phyloP scores from a whole-genome alignment of 2,113 vertebrate genomes.

The Hippocampus barbouri region DNA sequence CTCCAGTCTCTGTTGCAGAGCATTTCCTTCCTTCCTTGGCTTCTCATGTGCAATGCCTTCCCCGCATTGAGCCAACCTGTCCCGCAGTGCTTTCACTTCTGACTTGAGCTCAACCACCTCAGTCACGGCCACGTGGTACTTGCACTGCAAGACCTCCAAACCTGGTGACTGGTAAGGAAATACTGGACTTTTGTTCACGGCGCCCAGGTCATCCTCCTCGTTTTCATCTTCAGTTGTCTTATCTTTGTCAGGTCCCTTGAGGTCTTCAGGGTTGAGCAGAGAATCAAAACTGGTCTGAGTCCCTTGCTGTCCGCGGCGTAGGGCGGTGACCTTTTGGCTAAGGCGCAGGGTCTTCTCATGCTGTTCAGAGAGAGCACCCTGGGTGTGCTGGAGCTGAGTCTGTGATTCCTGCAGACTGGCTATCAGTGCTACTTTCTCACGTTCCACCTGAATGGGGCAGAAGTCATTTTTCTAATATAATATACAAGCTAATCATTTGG shows the following conservation, averaged over 20 bases:
- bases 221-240: slow-evolving; percentile 49
- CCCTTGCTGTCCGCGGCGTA: slow-evolving; percentile 76
- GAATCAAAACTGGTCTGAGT: slow-evolving; percentile 40
- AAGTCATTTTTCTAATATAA: not conserved
- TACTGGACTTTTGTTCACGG: slow-evolving; percentile 28
- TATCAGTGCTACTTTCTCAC: slow-evolving; percentile 84
- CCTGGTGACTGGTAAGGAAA: slow-evolving; percentile 78
- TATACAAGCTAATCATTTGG: not conserved
- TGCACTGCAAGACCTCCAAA: slow-evolving; percentile 91
- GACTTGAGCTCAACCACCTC: slow-evolving; percentile 94
- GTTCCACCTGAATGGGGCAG: slow-evolving; percentile 79
- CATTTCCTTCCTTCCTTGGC: slow-evolving; percentile 62
- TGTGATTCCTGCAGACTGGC: slow-evolving; percentile 89
- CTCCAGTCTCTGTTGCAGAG: slow-evolving; percentile 77
- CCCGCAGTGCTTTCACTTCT: slow-evolving; percentile 86
- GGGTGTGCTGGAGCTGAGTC: slow-evolving; percentile 87
- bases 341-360: slow-evolving; percentile 83
- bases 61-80: slow-evolving; percentile 80
- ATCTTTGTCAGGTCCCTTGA: slow-evolving; percentile 27
- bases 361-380: slow-evolving; percentile 88
- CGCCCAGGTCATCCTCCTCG: slow-evolving; percentile 70
- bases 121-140: slow-evolving; percentile 90
- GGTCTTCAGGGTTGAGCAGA: slow-evolving; percentile 61
- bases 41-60: slow-evolving; percentile 79
- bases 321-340: slow-evolving; percentile 78